Percentiles rank a stretch among this genome's conserved stretches.
Evolutionary conservation across 1,140 invertebrate genomes (phyloP).

Genomic region (Megalopta genalis): DNA sequence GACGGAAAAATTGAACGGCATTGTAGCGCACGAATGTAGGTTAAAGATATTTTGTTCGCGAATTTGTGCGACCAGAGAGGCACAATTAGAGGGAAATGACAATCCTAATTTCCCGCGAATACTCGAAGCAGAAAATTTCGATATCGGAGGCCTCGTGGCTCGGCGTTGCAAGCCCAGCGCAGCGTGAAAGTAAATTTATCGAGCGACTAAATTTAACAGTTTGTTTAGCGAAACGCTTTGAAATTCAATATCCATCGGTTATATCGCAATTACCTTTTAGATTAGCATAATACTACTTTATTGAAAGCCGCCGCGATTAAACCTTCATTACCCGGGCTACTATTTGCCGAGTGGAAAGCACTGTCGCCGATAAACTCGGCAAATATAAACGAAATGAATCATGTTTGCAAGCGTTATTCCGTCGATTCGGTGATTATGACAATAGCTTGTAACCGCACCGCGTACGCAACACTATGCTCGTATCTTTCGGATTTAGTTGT

Average conservation of each 20-base stretch:
- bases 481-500: no score
- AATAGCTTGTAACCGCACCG: neutral
- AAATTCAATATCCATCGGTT: conserved; percentile 26
- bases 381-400: conserved; percentile 21
- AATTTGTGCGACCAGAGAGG: no score
- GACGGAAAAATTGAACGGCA: no score
- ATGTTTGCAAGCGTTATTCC: neutral
- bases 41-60: neutral
- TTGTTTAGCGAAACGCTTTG: conserved; percentile 7
- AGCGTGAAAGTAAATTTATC: conserved; percentile 28
- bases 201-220: conserved; percentile 4
- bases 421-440: neutral
- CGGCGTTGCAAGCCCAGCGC: neutral
- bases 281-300: conserved; percentile 43
- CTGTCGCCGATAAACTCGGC: neutral
- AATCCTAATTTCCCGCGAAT: neutral
- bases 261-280: conserved; percentile 24
- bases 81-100: neutral
- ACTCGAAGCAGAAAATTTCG: neutral
- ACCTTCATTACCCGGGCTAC: conserved; percentile 15
- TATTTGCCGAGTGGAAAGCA: conserved; percentile 19
- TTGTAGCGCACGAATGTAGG: no score
- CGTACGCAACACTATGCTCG: neutral
- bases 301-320: conserved; percentile 23
- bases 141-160: neutral